Evolutionary conservation across 2,113 vertebrate species (phyloP).

Genomic region (Amia ocellicauda): DNA sequence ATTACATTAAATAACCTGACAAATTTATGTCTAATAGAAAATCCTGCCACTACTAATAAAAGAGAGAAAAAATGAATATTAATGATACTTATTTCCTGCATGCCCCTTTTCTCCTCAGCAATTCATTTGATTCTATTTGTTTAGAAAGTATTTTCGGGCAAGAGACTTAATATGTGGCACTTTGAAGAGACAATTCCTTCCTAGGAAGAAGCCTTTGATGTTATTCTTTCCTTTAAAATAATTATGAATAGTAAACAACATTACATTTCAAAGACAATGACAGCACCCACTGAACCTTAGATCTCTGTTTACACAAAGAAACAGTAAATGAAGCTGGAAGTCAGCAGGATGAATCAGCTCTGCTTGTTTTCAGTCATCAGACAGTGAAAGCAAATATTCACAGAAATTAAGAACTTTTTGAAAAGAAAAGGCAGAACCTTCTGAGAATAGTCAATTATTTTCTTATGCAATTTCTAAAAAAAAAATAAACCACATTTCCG

Average conservation of each 20-base stretch:
- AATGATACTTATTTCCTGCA: conserved; percentile 39
- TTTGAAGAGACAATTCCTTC: conserved; percentile 37
- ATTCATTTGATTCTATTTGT: conserved; percentile 52
- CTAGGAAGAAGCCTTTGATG: conserved; percentile 51
- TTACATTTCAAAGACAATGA: conserved; percentile 34
- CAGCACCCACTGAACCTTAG: conserved; percentile 7
- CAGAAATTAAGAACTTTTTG: neutral
- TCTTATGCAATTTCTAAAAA: too few relatives aligned
- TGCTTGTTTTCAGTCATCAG: neutral
- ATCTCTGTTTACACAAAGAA: conserved; percentile 15
- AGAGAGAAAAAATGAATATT: conserved; percentile 45
- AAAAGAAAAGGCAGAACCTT: neutral
- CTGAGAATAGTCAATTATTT: too few relatives aligned
- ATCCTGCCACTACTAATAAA: conserved; percentile 39
- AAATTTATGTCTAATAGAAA: conserved; percentile 37
- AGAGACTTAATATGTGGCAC: conserved; percentile 40
- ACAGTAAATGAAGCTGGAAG: conserved; percentile 20
- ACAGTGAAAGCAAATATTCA: neutral
- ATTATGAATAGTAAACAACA: conserved; percentile 48
- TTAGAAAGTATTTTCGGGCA: conserved; percentile 36
- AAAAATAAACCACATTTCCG: too few relatives aligned
- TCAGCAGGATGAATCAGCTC: conserved; percentile 1
- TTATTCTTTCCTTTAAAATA: conserved; percentile 50
- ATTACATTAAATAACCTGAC: conserved; percentile 37
- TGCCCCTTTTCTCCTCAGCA: conserved; percentile 44